Conservation (phyloP, 2,888 invertebrate genomes). For the Pammene fasciana region DNA sequence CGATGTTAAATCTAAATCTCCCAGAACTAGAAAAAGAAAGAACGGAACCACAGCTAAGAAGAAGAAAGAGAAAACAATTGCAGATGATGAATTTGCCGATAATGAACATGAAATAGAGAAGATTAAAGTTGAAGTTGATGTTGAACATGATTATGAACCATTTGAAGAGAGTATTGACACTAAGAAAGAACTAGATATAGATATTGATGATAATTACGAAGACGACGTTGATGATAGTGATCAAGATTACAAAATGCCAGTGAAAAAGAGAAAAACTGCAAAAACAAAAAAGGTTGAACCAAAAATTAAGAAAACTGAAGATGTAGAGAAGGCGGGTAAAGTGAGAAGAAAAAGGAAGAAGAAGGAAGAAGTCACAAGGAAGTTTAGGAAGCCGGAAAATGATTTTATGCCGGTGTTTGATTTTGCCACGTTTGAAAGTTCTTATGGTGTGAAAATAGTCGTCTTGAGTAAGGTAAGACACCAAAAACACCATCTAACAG, state of each 20-base stretch:
- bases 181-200: not conserved
- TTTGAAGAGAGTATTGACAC: not conserved
- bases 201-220: not conserved
- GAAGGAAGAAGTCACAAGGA: not conserved
- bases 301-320: not conserved
- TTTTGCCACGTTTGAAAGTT: conserved; percentile 9
- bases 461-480: conserved; percentile 9
- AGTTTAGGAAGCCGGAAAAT: conserved; percentile 8
- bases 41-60: not conserved
- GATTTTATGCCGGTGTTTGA: conserved; percentile 20
- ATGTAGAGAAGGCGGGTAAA: not conserved
- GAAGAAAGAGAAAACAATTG: not conserved
- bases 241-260: not conserved
- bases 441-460: not conserved
- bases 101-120: not conserved
- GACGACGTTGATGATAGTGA: not conserved
- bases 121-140: not conserved
- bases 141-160: not conserved
- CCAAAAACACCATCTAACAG: no score
- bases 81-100: not conserved
- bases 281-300: not conserved
- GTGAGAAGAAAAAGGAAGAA: not conserved
- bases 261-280: not conserved
- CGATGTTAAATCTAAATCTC: not conserved
- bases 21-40: not conserved